phyloP scores from a whole-genome alignment of 2,113 vertebrate genomes.

The Sapayoa aenigma region DNA sequence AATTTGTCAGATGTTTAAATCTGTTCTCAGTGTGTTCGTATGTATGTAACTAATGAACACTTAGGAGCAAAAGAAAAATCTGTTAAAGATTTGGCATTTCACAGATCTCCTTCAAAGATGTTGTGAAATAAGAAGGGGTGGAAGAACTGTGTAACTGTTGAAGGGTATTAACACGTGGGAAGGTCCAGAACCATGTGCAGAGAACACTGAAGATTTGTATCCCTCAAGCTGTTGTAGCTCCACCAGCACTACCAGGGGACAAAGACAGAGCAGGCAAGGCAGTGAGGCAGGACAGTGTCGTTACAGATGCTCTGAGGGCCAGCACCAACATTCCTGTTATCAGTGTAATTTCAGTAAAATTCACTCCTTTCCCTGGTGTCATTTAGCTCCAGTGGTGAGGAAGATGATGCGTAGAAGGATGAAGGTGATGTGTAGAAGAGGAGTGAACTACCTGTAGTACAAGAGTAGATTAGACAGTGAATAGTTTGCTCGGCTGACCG shows the following conservation, averaged over 20 bases:
- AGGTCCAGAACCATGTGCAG: not conserved
- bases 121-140: constrained; percentile 32
- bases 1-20: constrained; percentile 57
- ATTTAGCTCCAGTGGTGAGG: not conserved
- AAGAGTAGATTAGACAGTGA: not conserved
- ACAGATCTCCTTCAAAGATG: constrained; percentile 18
- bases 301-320: not conserved
- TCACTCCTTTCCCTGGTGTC: not conserved
- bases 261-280: not conserved
- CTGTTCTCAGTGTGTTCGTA: not conserved
- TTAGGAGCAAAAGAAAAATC: constrained; percentile 11
- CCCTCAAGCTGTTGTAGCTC: not conserved
- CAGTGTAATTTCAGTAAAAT: not conserved
- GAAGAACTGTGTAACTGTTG: constrained; percentile 24
- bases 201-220: not conserved
- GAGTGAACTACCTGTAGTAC: not conserved
- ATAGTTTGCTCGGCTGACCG: not conserved
- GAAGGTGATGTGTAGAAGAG: not conserved
- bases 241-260: not conserved
- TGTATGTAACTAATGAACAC: constrained; percentile 32
- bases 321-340: not conserved
- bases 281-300: not conserved
- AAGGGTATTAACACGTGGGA: not conserved
- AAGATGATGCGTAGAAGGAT: not conserved
- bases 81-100: constrained; percentile 44